phyloP scores from a whole-genome alignment of 2,888 invertebrate genomes.

The Ectemnius cavifrons region DNA sequence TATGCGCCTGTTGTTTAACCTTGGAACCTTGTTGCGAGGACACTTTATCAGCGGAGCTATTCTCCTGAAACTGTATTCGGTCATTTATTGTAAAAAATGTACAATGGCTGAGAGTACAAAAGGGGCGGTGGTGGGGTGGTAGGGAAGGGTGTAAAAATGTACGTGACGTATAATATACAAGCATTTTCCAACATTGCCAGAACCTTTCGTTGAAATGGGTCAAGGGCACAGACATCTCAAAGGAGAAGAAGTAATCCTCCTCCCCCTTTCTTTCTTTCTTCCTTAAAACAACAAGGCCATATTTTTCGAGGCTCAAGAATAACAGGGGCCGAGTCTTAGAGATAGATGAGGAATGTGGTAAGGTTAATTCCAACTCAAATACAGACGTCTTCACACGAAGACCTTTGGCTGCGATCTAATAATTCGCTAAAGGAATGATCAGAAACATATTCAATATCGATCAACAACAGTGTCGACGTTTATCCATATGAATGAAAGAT shows the following conservation, averaged over 20 bases:
- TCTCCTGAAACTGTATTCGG: no score
- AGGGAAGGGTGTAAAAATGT: background rate
- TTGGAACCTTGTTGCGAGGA: no score
- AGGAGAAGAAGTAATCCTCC: background rate
- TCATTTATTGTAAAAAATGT: no score
- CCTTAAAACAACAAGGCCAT: background rate
- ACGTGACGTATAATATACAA: background rate
- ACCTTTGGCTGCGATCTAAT: no score
- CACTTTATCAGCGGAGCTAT: no score
- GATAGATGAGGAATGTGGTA: no score
- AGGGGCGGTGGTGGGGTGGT: background rate
- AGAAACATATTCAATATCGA: background rate
- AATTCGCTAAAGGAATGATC: no score
- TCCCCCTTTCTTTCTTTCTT: background rate
- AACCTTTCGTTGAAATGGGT: background rate
- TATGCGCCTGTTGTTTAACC: no score
- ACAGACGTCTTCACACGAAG: background rate
- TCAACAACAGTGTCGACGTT: constrained; percentile 6
- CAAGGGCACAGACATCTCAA: background rate
- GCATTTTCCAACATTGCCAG: background rate
- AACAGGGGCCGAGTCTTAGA: constrained; percentile 31
- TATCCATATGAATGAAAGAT: constrained; percentile 38
- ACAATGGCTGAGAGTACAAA: no score
- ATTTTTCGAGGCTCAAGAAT: constrained; percentile 39
- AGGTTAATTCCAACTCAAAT: background rate